Percentiles rank a stretch among this genome's conserved stretches.
These are phyloP conservation scores for Erithacus rubecula DNA, from an alignment of 2,797 vertebrate species.

Conservation along the genomic window DNA sequence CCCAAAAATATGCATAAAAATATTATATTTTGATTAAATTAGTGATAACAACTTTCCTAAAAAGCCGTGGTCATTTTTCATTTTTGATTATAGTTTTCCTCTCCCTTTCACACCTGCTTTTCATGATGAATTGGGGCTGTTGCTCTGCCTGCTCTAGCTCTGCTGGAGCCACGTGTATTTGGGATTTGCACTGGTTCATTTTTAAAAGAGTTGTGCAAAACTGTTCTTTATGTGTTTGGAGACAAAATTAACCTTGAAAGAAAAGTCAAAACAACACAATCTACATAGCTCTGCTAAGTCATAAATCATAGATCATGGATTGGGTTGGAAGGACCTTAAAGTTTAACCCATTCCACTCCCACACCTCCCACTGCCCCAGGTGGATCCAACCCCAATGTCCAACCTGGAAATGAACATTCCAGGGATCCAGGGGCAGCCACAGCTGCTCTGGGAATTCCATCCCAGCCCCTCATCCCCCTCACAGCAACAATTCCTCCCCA, in stretches of 20 bases:
- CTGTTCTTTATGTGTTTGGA: neutral
- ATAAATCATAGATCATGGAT: neutral
- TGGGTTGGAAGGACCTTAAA: neutral
- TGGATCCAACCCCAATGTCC: neutral
- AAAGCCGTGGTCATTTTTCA: neutral
- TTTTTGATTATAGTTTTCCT: neutral
- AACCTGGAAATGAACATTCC: neutral
- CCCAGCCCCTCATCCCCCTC: fast-evolving
- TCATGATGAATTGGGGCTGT: neutral
- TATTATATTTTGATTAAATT: neutral
- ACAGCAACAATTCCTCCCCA: fast-evolving
- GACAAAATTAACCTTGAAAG: neutral
- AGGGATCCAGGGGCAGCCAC: neutral
- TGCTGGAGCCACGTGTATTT: neutral
- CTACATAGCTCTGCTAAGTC: neutral
- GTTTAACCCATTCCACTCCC: fast-evolving
- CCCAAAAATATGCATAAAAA: neutral
- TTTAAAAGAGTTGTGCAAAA: neutral
- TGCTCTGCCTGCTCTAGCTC: neutral
- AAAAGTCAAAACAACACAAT: neutral
- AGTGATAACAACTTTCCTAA: neutral
- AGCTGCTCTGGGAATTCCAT: neutral
- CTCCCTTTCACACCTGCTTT: conserved; percentile 1
- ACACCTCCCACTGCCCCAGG: neutral
- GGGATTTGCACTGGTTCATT: neutral